Evolutionary conservation across 2,888 invertebrate genomes (phyloP), one percentile per base, ranked within the genome.

Genomic region (Eupeodes latifasciatus): DNA sequence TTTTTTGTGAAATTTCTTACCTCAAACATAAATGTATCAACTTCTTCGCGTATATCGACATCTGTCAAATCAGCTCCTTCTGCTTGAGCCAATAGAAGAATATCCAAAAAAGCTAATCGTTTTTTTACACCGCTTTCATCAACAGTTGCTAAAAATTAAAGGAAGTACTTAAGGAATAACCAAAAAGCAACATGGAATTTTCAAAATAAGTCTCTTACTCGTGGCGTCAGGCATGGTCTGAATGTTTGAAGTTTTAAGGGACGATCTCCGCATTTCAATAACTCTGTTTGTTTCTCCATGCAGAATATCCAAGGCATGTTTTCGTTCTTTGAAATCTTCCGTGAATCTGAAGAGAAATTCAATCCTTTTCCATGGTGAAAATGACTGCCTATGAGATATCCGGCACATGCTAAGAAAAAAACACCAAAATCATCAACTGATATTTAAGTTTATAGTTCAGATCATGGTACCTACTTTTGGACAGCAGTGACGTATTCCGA

Each of bases 401-500:
- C 85, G 91, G 47, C 93, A 93, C 40, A 93, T 92, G 14, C 93
- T 93, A 62, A 5, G 2, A 77, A 82, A n/a, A n/a, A n/a, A n/a
- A n/a, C n/a, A n/a, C n/a, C n/a, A n/a, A n/a, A n/a, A n/a, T n/a
- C n/a, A n/a, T n/a, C n/a, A n/a, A n/a, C n/a, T n/a, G n/a, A n/a
- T 74, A 27, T 10, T 47, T 5, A 0, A 49, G 34, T 14, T 3
- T 27, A 3, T 27, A 19, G 10, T 3, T 59, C 6, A 0, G 85
- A 94, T 95, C 27, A 27, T 27, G 3, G 27, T 27, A 3, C 27
- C 27, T 94, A 96, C 96, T 94, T 94, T 92, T 96, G 95, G 19
- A 97, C 96, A 7, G 96, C 95, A 90, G 94, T 94, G 0, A 97
- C 96, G 92, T 97, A 97, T 90, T 95, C 95, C 0, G 96, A 96